phyloP scores from a whole-genome alignment of 2,113 vertebrate species.

The Columbina picui region DNA sequence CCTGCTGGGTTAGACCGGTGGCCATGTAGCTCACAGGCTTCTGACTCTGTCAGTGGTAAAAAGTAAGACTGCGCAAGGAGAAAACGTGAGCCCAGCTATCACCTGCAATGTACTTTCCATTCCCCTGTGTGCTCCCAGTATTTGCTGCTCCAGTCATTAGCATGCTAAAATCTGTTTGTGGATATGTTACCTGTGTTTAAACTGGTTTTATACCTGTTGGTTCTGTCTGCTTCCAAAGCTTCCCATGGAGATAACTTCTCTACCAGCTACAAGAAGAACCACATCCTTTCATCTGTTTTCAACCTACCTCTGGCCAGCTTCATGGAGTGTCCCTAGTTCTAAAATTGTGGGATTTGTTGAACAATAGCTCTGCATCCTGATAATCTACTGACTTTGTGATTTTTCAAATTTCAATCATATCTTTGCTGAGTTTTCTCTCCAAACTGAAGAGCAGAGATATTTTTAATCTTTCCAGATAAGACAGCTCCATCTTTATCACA shows the following conservation, averaged over 20 bases:
- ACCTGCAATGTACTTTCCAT: neutral
- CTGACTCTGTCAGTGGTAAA: neutral
- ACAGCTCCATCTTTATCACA: neutral
- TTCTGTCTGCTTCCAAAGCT: neutral
- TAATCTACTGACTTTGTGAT: neutral
- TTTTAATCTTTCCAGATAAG: neutral
- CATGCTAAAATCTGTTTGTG: neutral
- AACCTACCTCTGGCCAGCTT: neutral
- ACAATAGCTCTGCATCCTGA: neutral
- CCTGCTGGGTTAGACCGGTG: neutral
- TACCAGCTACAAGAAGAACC: neutral
- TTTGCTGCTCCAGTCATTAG: neutral
- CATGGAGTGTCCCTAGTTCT: neutral
- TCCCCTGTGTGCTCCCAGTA: neutral
- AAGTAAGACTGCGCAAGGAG: neutral
- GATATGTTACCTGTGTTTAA: neutral
- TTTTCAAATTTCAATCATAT: neutral
- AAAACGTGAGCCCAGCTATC: fast-evolving
- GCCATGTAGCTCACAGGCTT: neutral
- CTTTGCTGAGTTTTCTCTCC: neutral
- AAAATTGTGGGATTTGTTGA: neutral
- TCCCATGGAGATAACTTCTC: neutral
- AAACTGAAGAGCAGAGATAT: neutral
- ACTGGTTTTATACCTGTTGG: neutral
- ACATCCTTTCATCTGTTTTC: neutral